These are phyloP conservation scores for Muschampia plurimacula DNA, from an alignment of 2,888 invertebrate species.

Conservation along the genomic window DNA sequence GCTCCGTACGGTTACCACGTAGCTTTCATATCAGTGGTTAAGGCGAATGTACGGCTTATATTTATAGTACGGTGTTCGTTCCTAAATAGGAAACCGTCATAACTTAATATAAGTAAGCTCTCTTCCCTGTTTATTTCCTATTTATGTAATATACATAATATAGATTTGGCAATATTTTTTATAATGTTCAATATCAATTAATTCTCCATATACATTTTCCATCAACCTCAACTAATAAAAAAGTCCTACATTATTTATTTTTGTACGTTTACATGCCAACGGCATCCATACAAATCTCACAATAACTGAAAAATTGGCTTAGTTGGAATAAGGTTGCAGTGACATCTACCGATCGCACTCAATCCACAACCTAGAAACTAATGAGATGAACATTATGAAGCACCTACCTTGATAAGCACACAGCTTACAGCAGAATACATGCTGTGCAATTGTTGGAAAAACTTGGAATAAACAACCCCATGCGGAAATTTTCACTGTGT, in stretches of 20 bases:
- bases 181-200: too few relatives aligned
- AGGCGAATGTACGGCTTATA: constrained; percentile 18
- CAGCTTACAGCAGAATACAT: not conserved
- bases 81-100: constrained; percentile 35
- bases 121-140: constrained; percentile 12
- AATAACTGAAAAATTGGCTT: too few relatives aligned
- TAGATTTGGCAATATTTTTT: too few relatives aligned
- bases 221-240: not conserved
- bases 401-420: not conserved
- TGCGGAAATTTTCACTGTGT: not conserved
- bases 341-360: too few relatives aligned
- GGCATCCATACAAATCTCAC: too few relatives aligned
- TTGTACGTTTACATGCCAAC: too few relatives aligned
- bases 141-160: not conserved
- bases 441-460: not conserved
- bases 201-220: too few relatives aligned
- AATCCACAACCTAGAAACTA: too few relatives aligned
- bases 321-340: too few relatives aligned
- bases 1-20: constrained; percentile 49
- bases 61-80: constrained; percentile 19
- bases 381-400: too few relatives aligned
- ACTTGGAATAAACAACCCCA: not conserved
- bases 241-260: not conserved
- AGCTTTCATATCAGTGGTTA: constrained; percentile 35
- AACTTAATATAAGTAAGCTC: constrained; percentile 28